These are phyloP conservation scores for Drosophila subsilvestris DNA, from an alignment of 2,888 invertebrate species.

Conservation along the genomic window DNA sequence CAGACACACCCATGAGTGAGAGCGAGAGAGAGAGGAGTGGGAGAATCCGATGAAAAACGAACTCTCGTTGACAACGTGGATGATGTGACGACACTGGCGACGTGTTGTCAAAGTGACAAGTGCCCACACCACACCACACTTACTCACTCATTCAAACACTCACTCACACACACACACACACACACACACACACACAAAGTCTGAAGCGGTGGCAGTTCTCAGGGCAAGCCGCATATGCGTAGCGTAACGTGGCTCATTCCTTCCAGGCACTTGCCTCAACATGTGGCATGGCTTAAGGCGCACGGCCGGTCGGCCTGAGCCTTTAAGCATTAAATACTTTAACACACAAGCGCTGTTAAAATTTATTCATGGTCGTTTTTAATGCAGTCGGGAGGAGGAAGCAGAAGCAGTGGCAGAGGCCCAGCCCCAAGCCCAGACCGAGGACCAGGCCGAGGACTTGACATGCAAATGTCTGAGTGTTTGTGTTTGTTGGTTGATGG, in stretches of 20 bases:
- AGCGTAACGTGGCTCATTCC: constrained; percentile 28
- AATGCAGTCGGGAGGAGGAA: constrained; percentile 54
- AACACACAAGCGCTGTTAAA: constrained; percentile 77
- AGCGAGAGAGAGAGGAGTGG: background rate
- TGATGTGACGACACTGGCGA: constrained; percentile 42
- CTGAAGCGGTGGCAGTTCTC: constrained; percentile 4
- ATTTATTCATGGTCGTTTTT: constrained; percentile 77
- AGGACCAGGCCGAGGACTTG: constrained; percentile 55
- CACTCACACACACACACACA: constrained; percentile 42
- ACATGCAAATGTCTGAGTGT: constrained; percentile 66
- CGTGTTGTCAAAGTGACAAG: constrained; percentile 55
- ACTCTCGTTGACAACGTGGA: constrained; percentile 59
- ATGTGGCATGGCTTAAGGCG: constrained; percentile 74
- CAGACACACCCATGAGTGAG: constrained; percentile 13
- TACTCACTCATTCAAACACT: constrained; percentile 30
- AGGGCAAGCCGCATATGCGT: constrained; percentile 18
- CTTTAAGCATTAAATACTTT: constrained; percentile 79
- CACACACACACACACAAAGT: constrained; percentile 17
- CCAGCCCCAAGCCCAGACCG: background rate
- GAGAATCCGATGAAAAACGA: constrained; percentile 9
- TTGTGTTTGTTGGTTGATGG: constrained; percentile 43
- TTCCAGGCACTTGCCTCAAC: constrained; percentile 52
- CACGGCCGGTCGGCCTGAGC: constrained; percentile 73
- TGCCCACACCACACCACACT: constrained; percentile 39
- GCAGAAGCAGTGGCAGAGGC: background rate